Evolutionary conservation across 2,797 vertebrate genomes (phyloP).

Genomic region (Enteromius paludinosus): DNA sequence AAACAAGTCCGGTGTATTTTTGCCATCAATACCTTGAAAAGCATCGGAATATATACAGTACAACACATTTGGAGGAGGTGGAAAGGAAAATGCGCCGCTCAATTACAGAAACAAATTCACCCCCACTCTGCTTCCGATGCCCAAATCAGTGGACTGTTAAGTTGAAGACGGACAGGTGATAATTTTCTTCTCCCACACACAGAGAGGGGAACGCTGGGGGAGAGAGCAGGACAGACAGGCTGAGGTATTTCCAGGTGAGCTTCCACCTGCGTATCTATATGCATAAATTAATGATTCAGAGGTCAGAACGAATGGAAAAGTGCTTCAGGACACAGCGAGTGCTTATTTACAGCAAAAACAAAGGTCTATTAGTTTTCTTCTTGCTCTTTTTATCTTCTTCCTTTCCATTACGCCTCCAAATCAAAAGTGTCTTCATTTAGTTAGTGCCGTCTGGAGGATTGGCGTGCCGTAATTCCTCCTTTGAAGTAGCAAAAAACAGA

Average conservation of each 20-base stretch:
- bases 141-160: constrained; percentile 57
- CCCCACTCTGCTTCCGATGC: constrained; percentile 56
- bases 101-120: constrained; percentile 60
- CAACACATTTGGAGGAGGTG: constrained; percentile 48
- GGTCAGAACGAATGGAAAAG: constrained; percentile 72
- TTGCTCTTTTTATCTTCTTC: constrained; percentile 49
- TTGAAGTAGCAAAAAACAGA: constrained; percentile 64
- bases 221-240: constrained; percentile 56
- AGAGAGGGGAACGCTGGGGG: constrained; percentile 34
- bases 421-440: constrained; percentile 59
- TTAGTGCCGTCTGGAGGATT: constrained; percentile 62
- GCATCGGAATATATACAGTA: constrained; percentile 67
- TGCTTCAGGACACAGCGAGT: constrained; percentile 80
- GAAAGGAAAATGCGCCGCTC: constrained; percentile 15
- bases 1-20: constrained; percentile 56
- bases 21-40: constrained; percentile 61
- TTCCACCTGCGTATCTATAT: constrained; percentile 75
- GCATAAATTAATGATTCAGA: constrained; percentile 78
- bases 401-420: constrained; percentile 42
- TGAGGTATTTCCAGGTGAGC: constrained; percentile 73
- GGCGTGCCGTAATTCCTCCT: constrained; percentile 38
- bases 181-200: constrained; percentile 60
- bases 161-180: constrained; percentile 43
- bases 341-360: constrained; percentile 80
- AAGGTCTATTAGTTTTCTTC: constrained; percentile 55